These are phyloP conservation scores for Artemisiospiza belli DNA, from an alignment of 2,113 vertebrate species.

Conservation along the genomic window DNA sequence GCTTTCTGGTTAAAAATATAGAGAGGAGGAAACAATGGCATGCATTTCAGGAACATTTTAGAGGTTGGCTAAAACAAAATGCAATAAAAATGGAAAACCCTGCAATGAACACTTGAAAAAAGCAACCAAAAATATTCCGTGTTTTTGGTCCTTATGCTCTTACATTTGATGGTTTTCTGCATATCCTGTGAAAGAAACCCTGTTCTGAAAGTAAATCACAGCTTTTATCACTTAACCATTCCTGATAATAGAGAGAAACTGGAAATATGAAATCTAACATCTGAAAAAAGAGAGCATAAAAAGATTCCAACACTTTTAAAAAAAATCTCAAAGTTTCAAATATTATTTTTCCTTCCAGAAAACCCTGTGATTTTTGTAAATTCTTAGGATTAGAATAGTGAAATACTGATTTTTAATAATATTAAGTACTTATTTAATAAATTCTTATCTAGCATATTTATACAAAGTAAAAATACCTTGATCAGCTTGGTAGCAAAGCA, in stretches of 20 bases:
- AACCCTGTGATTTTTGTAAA: not conserved
- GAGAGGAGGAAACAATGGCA: not conserved
- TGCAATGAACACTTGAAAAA: not conserved
- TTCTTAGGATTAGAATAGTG: not conserved
- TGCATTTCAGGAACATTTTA: not conserved
- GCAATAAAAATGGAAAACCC: not conserved
- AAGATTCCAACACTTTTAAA: not conserved
- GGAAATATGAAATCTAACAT: not conserved
- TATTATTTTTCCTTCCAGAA: not conserved
- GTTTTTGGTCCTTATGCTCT: not conserved
- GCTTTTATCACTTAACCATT: not conserved
- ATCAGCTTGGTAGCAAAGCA: not conserved
- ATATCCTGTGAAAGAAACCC: not conserved
- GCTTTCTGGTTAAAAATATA: not conserved
- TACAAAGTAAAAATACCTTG: not conserved
- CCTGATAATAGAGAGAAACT: not conserved
- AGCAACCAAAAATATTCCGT: not conserved
- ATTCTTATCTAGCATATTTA: not conserved
- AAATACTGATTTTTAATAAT: not conserved
- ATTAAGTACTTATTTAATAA: not conserved
- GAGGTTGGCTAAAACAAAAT: not conserved
- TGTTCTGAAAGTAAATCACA: not conserved
- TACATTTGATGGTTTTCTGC: not conserved
- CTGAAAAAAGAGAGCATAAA: not conserved
- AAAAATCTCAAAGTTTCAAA: not conserved